These are phyloP conservation scores for Alitta virens DNA, from an alignment of 2,888 invertebrate species.

Conservation along the genomic window DNA sequence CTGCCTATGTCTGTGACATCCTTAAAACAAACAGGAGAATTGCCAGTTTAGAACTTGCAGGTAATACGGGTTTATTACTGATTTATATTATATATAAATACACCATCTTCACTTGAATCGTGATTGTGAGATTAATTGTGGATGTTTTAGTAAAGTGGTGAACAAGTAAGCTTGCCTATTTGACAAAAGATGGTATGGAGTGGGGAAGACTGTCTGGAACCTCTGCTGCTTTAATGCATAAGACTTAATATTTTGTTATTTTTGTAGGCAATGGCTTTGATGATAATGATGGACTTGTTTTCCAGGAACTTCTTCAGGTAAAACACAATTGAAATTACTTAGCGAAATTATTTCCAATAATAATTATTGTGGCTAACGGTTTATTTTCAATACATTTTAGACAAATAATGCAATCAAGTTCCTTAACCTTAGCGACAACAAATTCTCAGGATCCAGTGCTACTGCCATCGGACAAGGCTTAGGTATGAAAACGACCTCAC, in stretches of 20 bases:
- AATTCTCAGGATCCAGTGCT: slow-evolving; percentile 18
- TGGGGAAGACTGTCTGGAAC: too few species aligned
- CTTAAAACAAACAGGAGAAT: slow-evolving; percentile 18
- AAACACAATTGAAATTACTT: too few species aligned
- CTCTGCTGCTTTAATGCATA: too few species aligned
- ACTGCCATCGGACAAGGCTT: slow-evolving; percentile 16
- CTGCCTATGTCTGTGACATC: slow-evolving; percentile 13
- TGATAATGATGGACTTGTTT: slow-evolving; percentile 14
- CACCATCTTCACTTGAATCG: too few species aligned
- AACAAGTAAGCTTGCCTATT: not conserved
- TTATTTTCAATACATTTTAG: slow-evolving; percentile 6
- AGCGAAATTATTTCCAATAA: too few species aligned
- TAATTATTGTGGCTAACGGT: too few species aligned
- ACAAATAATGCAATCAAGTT: slow-evolving; percentile 17
- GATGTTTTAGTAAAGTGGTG: too few species aligned
- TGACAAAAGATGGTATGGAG: not conserved
- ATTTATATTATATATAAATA: not conserved
- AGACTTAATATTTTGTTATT: too few species aligned
- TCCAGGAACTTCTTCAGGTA: slow-evolving; percentile 19
- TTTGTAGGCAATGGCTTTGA: slow-evolving; percentile 17
- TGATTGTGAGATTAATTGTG: too few species aligned
- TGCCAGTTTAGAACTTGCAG: slow-evolving; percentile 19
- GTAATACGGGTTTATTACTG: slow-evolving; percentile 2
- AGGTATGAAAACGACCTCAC: slow-evolving; percentile 8
- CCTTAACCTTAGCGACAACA: slow-evolving; percentile 26